Evolutionary conservation across 2,888 invertebrate genomes (phyloP).

Genomic region (Frankliniella fusca): DNA sequence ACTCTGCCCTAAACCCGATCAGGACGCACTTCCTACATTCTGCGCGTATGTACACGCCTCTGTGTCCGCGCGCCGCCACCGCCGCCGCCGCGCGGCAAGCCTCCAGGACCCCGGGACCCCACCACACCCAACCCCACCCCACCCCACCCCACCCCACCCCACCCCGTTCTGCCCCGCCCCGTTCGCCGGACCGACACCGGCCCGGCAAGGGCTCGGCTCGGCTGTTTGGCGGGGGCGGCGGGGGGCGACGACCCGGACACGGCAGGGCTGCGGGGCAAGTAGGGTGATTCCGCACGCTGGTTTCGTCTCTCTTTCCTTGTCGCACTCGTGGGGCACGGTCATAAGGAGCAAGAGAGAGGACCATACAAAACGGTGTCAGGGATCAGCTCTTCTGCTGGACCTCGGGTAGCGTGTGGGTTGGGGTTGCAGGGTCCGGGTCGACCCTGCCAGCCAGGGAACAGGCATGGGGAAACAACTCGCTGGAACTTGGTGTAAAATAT

Average conservation of each 20-base stretch:
- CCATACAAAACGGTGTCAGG: too few species aligned
- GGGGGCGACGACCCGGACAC: background rate
- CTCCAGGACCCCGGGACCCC: background rate
- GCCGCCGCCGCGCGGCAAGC: background rate
- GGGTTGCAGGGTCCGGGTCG: too few species aligned
- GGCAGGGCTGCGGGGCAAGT: background rate
- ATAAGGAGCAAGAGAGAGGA: too few species aligned
- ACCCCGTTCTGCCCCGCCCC: background rate
- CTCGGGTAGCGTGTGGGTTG: too few species aligned
- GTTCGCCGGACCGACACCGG: background rate
- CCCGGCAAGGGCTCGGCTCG: background rate
- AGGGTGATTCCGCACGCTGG: too few species aligned
- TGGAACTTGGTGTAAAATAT: too few species aligned
- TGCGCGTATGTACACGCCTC: background rate
- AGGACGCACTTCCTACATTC: slow-evolving; percentile 26
- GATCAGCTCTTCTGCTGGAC: too few species aligned
- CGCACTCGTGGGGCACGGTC: too few species aligned
- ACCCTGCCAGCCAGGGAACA: too few species aligned
- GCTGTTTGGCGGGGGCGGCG: background rate
- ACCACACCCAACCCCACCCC: background rate
- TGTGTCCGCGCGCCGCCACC: slow-evolving; percentile 1
- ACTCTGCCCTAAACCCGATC: slow-evolving; percentile 11
- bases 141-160: background rate
- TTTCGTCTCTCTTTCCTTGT: too few species aligned
- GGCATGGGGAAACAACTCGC: too few species aligned